Conservation (phyloP, 2,888 invertebrate genomes). For the Dusona sp. region DNA sequence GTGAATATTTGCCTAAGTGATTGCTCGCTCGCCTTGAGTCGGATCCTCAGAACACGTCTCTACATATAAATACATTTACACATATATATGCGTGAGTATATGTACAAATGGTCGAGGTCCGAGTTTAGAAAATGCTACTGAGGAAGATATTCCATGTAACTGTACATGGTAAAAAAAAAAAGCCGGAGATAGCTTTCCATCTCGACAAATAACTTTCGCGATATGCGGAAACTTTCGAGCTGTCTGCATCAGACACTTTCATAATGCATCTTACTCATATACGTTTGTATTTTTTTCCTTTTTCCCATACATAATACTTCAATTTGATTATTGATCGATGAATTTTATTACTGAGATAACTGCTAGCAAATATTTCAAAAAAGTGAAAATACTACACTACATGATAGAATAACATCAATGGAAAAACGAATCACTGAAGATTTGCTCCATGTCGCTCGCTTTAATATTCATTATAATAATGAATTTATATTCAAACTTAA, state of each 20-base stretch:
- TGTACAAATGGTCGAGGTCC: constrained; percentile 36
- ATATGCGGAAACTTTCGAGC: constrained; percentile 67
- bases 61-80: not conserved
- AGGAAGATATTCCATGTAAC: constrained; percentile 2
- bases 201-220: constrained; percentile 71
- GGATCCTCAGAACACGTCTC: constrained; percentile 53
- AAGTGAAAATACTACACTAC: not conserved
- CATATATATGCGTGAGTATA: not conserved
- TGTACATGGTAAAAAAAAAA: constrained; percentile 18
- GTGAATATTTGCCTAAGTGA: constrained; percentile 84
- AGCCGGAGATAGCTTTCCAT: constrained; percentile 31
- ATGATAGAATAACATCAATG: not conserved
- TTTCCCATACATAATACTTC: not conserved
- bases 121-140: constrained; percentile 31
- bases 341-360: not conserved
- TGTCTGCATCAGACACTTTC: constrained; percentile 60
- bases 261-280: constrained; percentile 12
- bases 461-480: constrained; percentile 50
- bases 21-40: constrained; percentile 74
- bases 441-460: constrained; percentile 12
- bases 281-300: not conserved
- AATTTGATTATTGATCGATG: constrained; percentile 1
- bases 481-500: constrained; percentile 62
- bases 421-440: constrained; percentile 18
- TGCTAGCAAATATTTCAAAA: not conserved